Percentiles rank a stretch among this genome's conserved stretches.
Conservation (phyloP, 2,113 vertebrate genomes). For the Dascyllus trimaculatus region DNA sequence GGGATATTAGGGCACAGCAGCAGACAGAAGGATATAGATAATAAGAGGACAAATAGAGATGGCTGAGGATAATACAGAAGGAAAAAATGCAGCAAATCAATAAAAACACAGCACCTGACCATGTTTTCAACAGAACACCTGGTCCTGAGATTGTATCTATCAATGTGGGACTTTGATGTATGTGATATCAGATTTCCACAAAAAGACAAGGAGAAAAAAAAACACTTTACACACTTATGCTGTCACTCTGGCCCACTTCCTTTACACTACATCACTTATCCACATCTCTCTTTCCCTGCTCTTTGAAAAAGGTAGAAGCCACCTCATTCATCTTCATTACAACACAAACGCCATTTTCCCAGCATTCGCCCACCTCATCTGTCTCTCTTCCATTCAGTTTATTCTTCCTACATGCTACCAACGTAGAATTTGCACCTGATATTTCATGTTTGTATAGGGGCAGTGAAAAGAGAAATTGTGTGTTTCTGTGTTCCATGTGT, state of each 20-base stretch:
- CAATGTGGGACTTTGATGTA: conserved; percentile 22
- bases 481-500: conserved; percentile 16
- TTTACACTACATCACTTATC: conserved; percentile 19
- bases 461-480: conserved; percentile 5
- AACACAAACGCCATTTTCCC: conserved; percentile 46
- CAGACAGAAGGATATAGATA: conserved; percentile 31
- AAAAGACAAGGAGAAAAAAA: neutral
- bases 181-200: conserved; percentile 30
- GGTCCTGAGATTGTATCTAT: neutral
- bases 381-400: conserved; percentile 52
- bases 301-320: conserved; percentile 27
- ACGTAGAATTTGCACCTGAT: conserved; percentile 12
- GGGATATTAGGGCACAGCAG: conserved; percentile 51
- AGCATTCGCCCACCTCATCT: conserved; percentile 37
- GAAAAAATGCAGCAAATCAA: conserved; percentile 23
- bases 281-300: conserved; percentile 12
- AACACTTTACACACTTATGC: conserved; percentile 1
- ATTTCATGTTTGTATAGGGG: conserved; percentile 11
- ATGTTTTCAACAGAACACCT: conserved; percentile 36
- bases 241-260: conserved; percentile 15
- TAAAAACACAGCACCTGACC: conserved; percentile 12
- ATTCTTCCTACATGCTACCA: conserved; percentile 24
- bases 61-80: conserved; percentile 21
- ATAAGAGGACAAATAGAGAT: conserved; percentile 28
- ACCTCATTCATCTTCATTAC: conserved; percentile 66